Conservation (phyloP, 2,797 vertebrate species). For the Scolopax rusticola region DNA sequence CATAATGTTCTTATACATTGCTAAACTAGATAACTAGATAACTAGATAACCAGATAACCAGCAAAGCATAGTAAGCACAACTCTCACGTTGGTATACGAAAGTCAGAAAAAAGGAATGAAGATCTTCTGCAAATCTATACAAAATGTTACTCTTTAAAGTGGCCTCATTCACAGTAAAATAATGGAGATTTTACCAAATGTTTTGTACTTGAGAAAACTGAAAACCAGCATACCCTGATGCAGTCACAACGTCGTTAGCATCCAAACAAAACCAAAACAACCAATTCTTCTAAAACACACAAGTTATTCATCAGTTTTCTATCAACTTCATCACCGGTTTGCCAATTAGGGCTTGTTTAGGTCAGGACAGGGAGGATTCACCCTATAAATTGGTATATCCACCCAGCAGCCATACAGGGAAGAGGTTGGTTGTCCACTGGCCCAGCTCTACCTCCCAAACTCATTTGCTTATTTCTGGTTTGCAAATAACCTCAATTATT, state of each 20-base stretch:
- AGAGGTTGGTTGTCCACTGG: background rate
- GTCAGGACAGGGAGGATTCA: background rate
- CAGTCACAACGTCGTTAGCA: background rate
- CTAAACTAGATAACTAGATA: background rate
- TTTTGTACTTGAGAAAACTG: background rate
- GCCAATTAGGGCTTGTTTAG: background rate
- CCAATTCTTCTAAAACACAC: background rate
- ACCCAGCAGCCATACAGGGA: rapidly evolving
- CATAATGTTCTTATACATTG: background rate
- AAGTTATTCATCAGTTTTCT: background rate
- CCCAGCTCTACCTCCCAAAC: background rate
- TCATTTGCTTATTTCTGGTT: background rate
- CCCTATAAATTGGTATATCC: rapidly evolving
- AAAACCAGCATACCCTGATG: background rate
- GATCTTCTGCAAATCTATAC: background rate
- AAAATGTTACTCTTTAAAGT: background rate
- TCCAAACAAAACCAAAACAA: background rate
- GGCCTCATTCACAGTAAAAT: background rate
- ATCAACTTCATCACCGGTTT: background rate
- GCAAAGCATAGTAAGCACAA: background rate
- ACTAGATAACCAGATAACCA: no score
- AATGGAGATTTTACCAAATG: background rate
- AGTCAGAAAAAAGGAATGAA: background rate
- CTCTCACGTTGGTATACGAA: background rate
- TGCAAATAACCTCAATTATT: background rate